Percentiles rank a stretch among this genome's conserved stretches.
Evolutionary conservation across 2,888 invertebrate species (phyloP).

Genomic region (Lampropteryx suffumata): DNA sequence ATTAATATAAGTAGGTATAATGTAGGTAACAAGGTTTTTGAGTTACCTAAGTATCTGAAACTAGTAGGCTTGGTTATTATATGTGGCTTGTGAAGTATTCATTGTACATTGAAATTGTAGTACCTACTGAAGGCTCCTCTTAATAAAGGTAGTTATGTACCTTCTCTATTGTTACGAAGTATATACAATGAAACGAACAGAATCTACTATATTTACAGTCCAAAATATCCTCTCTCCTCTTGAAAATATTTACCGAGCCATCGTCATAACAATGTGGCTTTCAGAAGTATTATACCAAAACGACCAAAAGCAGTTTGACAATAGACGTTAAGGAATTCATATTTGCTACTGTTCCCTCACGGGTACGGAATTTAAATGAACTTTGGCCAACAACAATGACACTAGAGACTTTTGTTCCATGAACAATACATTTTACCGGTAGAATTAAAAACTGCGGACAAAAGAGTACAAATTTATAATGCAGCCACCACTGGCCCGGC

Average conservation of each 20-base stretch:
- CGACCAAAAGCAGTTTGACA: constrained; percentile 73
- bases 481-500: constrained; percentile 60
- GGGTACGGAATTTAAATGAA: constrained; percentile 80
- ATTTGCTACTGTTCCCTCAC: constrained; percentile 80
- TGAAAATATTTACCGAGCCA: constrained; percentile 35
- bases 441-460: constrained; percentile 80
- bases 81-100: too few relatives aligned
- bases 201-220: constrained; percentile 23
- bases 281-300: constrained; percentile 68
- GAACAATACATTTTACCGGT: constrained; percentile 81
- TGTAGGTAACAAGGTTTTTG: too few relatives aligned
- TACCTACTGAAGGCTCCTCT: too few relatives aligned
- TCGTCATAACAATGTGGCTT: constrained; percentile 59
- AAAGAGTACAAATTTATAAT: constrained; percentile 80
- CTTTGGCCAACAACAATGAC: constrained; percentile 81
- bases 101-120: too few relatives aligned
- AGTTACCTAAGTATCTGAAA: too few relatives aligned
- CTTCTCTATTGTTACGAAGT: constrained; percentile 12
- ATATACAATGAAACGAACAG: constrained; percentile 22
- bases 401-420: constrained; percentile 77
- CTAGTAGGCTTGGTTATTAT: too few relatives aligned
- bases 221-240: constrained; percentile 32
- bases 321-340: constrained; percentile 79
- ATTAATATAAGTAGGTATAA: too few relatives aligned
- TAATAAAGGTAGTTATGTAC: constrained; percentile 1